A percentile compares a stretch with the other conserved stretches of the same genome.
Evolutionary conservation across 37 sponge, comb jelly and placozoan species (phyloP).

Genomic region (Halichondria panicea): DNA sequence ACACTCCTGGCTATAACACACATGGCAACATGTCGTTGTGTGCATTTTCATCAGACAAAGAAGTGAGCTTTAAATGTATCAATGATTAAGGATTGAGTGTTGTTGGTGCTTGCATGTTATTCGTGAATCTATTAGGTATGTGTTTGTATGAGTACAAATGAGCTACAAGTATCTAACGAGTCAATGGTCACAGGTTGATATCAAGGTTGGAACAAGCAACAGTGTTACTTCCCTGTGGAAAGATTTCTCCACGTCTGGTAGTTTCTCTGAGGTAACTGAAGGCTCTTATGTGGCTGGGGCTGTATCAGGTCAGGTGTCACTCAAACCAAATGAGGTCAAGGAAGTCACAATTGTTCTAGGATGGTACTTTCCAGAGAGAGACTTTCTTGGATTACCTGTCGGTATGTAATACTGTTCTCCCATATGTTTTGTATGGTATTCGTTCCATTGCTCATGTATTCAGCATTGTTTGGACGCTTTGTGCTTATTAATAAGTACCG

Average conservation of each 20-base stretch:
- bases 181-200: constrained; percentile 2
- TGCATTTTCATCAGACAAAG: background rate
- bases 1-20: background rate
- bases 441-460: no score
- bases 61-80: background rate
- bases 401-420: no score
- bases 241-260: background rate
- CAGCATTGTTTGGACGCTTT: no score
- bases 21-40: constrained; percentile 16
- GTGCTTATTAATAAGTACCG: no score
- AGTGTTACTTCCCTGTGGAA: constrained; percentile 7
- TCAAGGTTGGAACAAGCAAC: background rate
- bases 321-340: constrained; percentile 13
- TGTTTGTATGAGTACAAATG: no score
- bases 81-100: background rate
- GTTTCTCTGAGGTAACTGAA: background rate
- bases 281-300: constrained; percentile 12
- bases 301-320: constrained; percentile 1
- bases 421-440: no score
- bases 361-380: constrained; percentile 38
- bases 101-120: no score
- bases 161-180: no score
- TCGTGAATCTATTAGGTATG: no score
- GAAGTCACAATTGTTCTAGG: constrained; percentile 32
- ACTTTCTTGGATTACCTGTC: constrained; percentile 19